Evolutionary conservation across 2,113 vertebrate species (phyloP), one percentile per base, ranked within the genome.

Genomic region (Copsychus sechellarum): DNA sequence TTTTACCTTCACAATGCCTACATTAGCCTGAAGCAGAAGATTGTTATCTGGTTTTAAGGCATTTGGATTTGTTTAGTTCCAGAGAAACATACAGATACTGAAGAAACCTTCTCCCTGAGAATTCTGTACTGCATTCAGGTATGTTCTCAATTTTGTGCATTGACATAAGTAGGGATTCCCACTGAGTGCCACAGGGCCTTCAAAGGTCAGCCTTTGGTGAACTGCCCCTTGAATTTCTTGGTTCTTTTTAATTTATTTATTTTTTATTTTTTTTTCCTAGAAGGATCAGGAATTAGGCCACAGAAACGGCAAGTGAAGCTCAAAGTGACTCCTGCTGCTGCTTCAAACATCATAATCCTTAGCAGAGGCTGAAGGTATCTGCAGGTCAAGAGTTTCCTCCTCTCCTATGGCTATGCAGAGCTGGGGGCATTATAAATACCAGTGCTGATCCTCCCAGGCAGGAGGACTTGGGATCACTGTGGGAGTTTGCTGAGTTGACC

Each of bases 231-330:
- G 18, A 69, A 58, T 54, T 72, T 85, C 20, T 64, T 4, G 0
- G 2, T 25, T 54, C 2, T 19, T 43, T 67, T 56, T 66, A 0
- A 6, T 36, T 48, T 80, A 0, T 56, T 64, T 72, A 0, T 3
- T 25, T 69, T 28, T 48, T 6, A 38, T 48, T 54, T 33, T 11
- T 0, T 10, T 29, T 11, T 6, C 26, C 18, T 19, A 57, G 31
- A 66, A 60, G 23, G 21, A 60, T 33, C 20, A 25, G 50, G 40
- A 78, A 64, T 20, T n/a, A 43, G 6, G 28, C 4, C 38, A 65
- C 10, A 66, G 26, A 64, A 91, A 25, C 21, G 45, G 42, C 18
- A 85, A 15, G 17, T 57, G 45, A 89, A 87, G 18, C 6, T 74
- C 61, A 40, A 79, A 67, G 20, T 53, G 56, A 31, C 40, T 82